These are phyloP conservation scores for Diploscapter pachys DNA, from an alignment of 1,140 invertebrate species.

Conservation along the genomic window DNA sequence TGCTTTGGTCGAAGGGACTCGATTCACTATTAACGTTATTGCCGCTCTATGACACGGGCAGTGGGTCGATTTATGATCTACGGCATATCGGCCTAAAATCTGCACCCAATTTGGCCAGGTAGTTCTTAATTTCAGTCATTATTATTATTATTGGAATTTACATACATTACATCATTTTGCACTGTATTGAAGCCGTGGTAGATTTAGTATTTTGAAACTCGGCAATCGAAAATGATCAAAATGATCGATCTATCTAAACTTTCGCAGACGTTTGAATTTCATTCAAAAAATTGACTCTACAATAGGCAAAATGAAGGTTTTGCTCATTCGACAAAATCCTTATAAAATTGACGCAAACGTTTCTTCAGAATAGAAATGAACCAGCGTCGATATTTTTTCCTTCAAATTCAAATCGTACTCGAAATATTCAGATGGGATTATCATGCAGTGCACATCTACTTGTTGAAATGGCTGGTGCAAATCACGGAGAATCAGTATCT, in stretches of 20 bases:
- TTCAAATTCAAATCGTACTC: too few species aligned
- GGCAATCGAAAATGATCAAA: background rate
- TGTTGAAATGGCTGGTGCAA: slow-evolving; percentile 81
- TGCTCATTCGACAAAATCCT: too few species aligned
- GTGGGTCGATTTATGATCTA: slow-evolving; percentile 92
- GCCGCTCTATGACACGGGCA: slow-evolving; percentile 87
- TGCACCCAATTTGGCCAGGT: slow-evolving; percentile 75
- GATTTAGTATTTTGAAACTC: too few species aligned
- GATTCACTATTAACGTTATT: slow-evolving; percentile 80
- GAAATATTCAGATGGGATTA: slow-evolving; percentile 77
- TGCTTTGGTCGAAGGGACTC: slow-evolving; percentile 42
- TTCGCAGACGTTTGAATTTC: too few species aligned
- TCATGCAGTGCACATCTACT: slow-evolving; percentile 95
- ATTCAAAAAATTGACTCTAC: too few species aligned
- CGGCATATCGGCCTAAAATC: slow-evolving; percentile 80
- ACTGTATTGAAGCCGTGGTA: too few species aligned
- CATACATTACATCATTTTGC: too few species aligned
- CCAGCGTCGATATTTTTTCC: too few species aligned
- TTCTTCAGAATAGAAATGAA: too few species aligned
- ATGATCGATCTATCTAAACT: background rate
- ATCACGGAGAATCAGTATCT: slow-evolving; percentile 79
- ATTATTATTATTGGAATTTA: too few species aligned
- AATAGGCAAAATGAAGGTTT: too few species aligned
- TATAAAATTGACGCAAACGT: too few species aligned
- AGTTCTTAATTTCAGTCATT: background rate